phyloP scores from a whole-genome alignment of 2,888 invertebrate genomes.

The Heliconius ethilla region DNA sequence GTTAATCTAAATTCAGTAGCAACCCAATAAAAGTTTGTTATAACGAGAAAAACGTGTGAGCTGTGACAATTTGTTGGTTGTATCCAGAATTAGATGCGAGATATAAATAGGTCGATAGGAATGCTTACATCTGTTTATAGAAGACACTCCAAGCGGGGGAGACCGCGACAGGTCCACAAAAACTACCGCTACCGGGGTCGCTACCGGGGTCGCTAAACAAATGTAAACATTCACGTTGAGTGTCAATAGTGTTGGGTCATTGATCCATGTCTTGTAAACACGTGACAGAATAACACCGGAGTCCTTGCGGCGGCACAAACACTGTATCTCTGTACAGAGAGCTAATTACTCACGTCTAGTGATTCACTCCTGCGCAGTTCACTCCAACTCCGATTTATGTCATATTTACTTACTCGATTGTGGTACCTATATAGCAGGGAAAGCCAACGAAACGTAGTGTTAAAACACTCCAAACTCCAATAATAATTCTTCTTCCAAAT shows the following conservation, averaged over 20 bases:
- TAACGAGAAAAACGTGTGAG: slow-evolving; percentile 42
- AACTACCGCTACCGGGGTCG: too few relatives aligned
- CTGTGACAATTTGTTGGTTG: slow-evolving; percentile 53
- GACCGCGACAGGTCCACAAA: slow-evolving; percentile 62
- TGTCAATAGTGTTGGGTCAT: background rate
- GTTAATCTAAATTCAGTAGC: background rate
- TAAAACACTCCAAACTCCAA: too few relatives aligned
- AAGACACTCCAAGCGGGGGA: slow-evolving; percentile 67
- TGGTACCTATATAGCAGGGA: too few relatives aligned
- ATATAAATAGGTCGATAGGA: slow-evolving; percentile 69
- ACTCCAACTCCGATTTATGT: slow-evolving; percentile 41
- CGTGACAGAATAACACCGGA: slow-evolving; percentile 61
- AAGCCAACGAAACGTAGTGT: too few relatives aligned
- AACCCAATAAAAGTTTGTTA: slow-evolving; percentile 26
- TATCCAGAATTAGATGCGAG: slow-evolving; percentile 69
- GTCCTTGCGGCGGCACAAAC: slow-evolving; percentile 52
- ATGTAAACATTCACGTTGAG: slow-evolving; percentile 25
- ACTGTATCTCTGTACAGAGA: slow-evolving; percentile 60
- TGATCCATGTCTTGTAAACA: slow-evolving; percentile 30
- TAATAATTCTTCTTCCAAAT: background rate
- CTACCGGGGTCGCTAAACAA: slow-evolving; percentile 11
- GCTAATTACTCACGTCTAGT: too few relatives aligned
- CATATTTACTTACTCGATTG: background rate
- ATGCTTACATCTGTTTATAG: slow-evolving; percentile 78
- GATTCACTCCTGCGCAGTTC: slow-evolving; percentile 69